Evolutionary conservation across 2,113 vertebrate species (phyloP).

Genomic region (Tichodroma muraria): DNA sequence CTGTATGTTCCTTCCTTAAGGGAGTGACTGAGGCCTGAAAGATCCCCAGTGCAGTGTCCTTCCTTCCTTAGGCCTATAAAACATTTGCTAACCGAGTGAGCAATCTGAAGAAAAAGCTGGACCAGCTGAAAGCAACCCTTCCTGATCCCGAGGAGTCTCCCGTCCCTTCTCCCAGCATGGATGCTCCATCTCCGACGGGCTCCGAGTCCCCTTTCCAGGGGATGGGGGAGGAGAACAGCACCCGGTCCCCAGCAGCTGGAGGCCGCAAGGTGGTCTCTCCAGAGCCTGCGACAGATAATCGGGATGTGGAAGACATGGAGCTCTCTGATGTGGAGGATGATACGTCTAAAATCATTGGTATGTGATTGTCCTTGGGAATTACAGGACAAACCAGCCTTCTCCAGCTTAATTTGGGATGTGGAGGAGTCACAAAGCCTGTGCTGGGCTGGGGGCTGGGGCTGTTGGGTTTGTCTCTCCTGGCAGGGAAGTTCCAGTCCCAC

Average conservation of each 20-base stretch:
- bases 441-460: not conserved
- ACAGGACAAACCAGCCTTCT: not conserved
- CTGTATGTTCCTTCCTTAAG: not conserved
- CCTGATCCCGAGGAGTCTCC: slow-evolving; percentile 92
- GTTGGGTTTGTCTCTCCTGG: not conserved
- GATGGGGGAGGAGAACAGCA: slow-evolving; percentile 67
- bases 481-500: fast-evolving
- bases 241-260: slow-evolving; percentile 45
- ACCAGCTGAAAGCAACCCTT: slow-evolving; percentile 89
- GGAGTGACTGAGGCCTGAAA: not conserved
- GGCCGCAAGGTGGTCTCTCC: slow-evolving; percentile 71
- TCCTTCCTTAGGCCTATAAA: slow-evolving; percentile 84
- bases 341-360: slow-evolving; percentile 79
- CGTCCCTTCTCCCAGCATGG: slow-evolving; percentile 89
- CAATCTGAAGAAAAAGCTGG: slow-evolving; percentile 93
- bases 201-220: slow-evolving; percentile 91
- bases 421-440: not conserved
- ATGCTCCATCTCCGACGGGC: slow-evolving; percentile 90
- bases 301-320: slow-evolving; percentile 93
- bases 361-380: not conserved
- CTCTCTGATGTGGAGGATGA: slow-evolving; percentile 87
- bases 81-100: slow-evolving; percentile 93
- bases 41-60: not conserved
- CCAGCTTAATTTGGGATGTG: fast-evolving
- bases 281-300: slow-evolving; percentile 76